Percentiles rank a stretch among this genome's conserved stretches.
These are phyloP conservation scores for Erebia aethiops DNA, from an alignment of 2,888 invertebrate genomes.

Conservation along the genomic window DNA sequence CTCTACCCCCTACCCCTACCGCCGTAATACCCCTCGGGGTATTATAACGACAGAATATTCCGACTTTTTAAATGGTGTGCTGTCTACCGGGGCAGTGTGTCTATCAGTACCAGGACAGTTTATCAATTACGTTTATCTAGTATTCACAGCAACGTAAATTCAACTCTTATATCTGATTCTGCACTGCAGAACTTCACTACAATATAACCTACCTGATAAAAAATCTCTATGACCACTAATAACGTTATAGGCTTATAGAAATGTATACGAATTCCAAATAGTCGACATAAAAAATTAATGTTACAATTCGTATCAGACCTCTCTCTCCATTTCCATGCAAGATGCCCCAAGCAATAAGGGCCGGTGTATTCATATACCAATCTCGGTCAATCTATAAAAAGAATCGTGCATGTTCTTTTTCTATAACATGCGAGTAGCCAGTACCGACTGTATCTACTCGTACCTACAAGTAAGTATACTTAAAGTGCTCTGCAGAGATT, in stretches of 20 bases:
- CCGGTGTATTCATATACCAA: neutral
- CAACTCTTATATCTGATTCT: too few species aligned
- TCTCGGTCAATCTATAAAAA: constrained; percentile 10
- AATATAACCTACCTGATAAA: too few species aligned
- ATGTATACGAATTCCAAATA: neutral
- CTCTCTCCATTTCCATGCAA: neutral
- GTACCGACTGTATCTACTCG: neutral
- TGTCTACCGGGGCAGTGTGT: too few species aligned
- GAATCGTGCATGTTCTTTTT: neutral
- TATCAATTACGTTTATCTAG: too few species aligned
- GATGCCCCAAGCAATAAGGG: neutral
- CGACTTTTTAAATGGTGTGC: too few species aligned
- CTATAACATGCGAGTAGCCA: neutral
- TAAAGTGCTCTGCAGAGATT: neutral
- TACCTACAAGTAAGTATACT: neutral
- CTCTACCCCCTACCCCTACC: too few species aligned
- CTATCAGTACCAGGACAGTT: too few species aligned
- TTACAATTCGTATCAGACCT: neutral
- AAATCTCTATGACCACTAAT: too few species aligned
- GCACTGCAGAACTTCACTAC: too few species aligned
- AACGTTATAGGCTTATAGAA: neutral
- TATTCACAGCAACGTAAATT: too few species aligned
- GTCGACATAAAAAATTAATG: neutral
- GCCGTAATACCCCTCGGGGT: too few species aligned
- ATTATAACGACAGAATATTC: too few species aligned